Base-by-base conservation (phyloP, 2,797 vertebrate genomes). In the Furcifer pardalis region DNA sequence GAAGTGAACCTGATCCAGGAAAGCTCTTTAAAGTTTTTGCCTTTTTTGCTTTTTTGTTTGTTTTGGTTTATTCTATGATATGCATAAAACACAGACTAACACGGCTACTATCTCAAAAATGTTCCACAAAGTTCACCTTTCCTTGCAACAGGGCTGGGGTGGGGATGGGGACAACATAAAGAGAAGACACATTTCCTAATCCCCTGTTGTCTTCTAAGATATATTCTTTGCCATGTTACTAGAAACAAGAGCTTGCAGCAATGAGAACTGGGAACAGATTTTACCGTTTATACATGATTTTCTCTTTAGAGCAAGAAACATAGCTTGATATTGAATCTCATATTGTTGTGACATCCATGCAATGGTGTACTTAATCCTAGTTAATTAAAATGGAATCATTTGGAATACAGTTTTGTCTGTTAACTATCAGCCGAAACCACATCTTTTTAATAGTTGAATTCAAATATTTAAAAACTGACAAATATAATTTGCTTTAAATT, bases 241-340 rank as follows among this genome's bases (percentile, higher is more conserved):
- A 60, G 77, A 89, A 89, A 65, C 13, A 84, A 90, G 87, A 82
- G 84, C 89, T 90, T 77, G 87, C 49, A 60, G 75, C 56, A 90
- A 84, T 69, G 86, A 78, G 8, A 37, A 42, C 4, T 73, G 32
- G 71, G 88, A 76, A 77, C 44, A 68, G 30, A 74, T 35, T 37
- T 19, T 32, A 10, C 21, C 6, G 13, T 19, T 1, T n/a, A 19
- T 59, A 35, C 19, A 77, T 85, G 9, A 44, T 62, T n/a, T 87
- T 32, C 32, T 60, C 68, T n/a, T 32, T 71, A 85, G 17, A 32
- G 21, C 1, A n/a, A 7, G 40, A 32, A 3, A 63, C 60, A 5
- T 82, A 37, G 62, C 30, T 27, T 65, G 30, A 19, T 66, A 56
- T 19, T 35, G 30, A 19, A 35, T 49, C 25, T 25, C 62, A 66